These are phyloP conservation scores for Galaxea fascicularis DNA, from an alignment of 92 coral and sea anemone genomes.

Conservation along the genomic window DNA sequence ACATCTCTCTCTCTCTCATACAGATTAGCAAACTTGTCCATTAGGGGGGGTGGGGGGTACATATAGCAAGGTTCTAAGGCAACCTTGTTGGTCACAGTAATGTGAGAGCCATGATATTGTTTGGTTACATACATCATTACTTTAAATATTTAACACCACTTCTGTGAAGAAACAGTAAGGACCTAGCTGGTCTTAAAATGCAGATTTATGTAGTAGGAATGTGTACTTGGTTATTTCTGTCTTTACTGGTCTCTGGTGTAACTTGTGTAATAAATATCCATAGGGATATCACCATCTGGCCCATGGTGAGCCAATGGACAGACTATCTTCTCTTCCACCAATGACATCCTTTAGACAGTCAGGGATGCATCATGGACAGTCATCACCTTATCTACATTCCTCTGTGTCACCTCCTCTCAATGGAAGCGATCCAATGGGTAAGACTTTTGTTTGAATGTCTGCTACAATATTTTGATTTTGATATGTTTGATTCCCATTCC, in stretches of 20 bases:
- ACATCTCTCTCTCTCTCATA: no score
- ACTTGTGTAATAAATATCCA: not conserved
- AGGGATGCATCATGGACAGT: conserved; percentile 85
- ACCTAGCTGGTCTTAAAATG: not conserved
- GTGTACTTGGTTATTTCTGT: not conserved
- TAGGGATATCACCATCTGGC: conserved; percentile 87
- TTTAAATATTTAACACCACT: no score
- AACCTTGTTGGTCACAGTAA: no score
- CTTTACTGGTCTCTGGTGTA: not conserved
- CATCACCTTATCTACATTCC: conserved; percentile 91
- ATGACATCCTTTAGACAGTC: conserved; percentile 97
- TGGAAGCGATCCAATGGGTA: conserved; percentile 97
- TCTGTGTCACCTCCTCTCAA: conserved; percentile 97
- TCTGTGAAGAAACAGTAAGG: no score
- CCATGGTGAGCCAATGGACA: conserved; percentile 91
- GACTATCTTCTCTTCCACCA: conserved; percentile 91
- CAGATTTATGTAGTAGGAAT: not conserved
- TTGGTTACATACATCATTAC: no score
- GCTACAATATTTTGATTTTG: no score
- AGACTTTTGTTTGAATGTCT: not conserved
- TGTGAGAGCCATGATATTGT: no score
- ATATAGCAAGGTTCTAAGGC: no score
- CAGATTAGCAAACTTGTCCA: no score
- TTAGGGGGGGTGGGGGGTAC: no score
- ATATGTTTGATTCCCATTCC: no score